These are phyloP conservation scores for Botia almorhae DNA, from an alignment of 2,797 vertebrate species.

Conservation along the genomic window DNA sequence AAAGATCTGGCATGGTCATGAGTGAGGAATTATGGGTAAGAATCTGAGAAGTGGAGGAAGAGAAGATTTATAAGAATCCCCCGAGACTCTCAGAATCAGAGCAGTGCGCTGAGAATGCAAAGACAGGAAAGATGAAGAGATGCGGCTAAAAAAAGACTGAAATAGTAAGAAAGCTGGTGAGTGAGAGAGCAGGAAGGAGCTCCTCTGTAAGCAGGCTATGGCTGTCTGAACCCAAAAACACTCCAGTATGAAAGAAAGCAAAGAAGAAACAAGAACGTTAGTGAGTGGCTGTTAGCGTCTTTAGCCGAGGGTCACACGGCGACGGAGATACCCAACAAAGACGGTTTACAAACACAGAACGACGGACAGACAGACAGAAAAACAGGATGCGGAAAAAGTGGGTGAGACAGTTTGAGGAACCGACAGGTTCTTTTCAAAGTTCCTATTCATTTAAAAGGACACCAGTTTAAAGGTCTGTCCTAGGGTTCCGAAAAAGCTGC, in stretches of 20 bases:
- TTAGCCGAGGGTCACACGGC: slow-evolving; percentile 20
- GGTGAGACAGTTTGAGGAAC: slow-evolving; percentile 13
- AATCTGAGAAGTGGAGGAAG: slow-evolving; percentile 4
- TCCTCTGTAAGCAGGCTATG: slow-evolving; percentile 28
- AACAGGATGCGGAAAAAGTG: no score
- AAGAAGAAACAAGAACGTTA: slow-evolving; percentile 52
- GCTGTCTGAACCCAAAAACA: slow-evolving; percentile 45
- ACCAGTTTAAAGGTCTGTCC: background rate
- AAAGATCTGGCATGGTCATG: background rate
- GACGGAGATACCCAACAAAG: slow-evolving; percentile 29
- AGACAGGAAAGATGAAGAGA: slow-evolving; percentile 45
- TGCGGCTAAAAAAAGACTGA: slow-evolving; percentile 51
- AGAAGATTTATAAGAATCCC: background rate
- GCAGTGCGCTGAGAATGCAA: slow-evolving; percentile 53
- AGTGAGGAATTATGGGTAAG: slow-evolving; percentile 8
- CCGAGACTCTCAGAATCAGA: slow-evolving; percentile 31
- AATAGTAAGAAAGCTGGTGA: slow-evolving; percentile 18
- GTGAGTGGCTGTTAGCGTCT: slow-evolving; percentile 32
- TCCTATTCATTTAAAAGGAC: no score
- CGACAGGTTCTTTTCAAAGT: no score
- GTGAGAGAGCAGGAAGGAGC: slow-evolving; percentile 48
- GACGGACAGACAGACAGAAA: slow-evolving; percentile 14
- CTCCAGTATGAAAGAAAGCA: slow-evolving; percentile 33
- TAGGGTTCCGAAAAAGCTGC: no score
- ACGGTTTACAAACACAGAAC: slow-evolving; percentile 38